A percentile compares a stretch with the other conserved stretches of the same genome.
phyloP scores from a whole-genome alignment of 2,888 invertebrate species.

The Pocota personata region DNA sequence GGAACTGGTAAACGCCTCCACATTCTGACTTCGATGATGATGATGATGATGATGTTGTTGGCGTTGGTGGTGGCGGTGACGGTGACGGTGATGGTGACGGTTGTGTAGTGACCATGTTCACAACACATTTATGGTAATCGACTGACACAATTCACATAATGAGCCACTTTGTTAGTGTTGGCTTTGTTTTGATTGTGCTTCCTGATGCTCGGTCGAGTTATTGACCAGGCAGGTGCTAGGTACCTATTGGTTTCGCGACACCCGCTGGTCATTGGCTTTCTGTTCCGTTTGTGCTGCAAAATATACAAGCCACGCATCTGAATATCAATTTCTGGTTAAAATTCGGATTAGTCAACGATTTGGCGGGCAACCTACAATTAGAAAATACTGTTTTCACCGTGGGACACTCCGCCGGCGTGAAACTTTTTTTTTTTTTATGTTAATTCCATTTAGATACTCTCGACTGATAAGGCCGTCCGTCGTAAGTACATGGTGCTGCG shows the following conservation, averaged over 20 bases:
- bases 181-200: conserved; percentile 57
- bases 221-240: conserved; percentile 52
- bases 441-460: conserved; percentile 33
- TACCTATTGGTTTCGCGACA: neutral
- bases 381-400: conserved; percentile 6
- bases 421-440: conserved; percentile 26
- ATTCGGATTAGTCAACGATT: conserved; percentile 25
- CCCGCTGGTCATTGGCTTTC: conserved; percentile 15
- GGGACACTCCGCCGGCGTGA: conserved; percentile 1
- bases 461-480: conserved; percentile 9
- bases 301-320: neutral
- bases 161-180: conserved; percentile 53
- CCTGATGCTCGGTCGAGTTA: conserved; percentile 38
- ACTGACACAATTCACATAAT: conserved; percentile 81
- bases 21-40: conserved; percentile 35
- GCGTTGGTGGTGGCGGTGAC: neutral
- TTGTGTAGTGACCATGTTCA: conserved; percentile 28
- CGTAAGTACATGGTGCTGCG: conserved; percentile 30
- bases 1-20: conserved; percentile 65
- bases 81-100: neutral
- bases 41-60: conserved; percentile 59
- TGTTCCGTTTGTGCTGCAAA: neutral
- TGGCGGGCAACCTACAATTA: conserved; percentile 46
- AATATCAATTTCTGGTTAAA: conserved; percentile 40
- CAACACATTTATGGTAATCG: conserved; percentile 80